Conservation (phyloP, 2,888 invertebrate species). For the Cephus pygmeus region DNA sequence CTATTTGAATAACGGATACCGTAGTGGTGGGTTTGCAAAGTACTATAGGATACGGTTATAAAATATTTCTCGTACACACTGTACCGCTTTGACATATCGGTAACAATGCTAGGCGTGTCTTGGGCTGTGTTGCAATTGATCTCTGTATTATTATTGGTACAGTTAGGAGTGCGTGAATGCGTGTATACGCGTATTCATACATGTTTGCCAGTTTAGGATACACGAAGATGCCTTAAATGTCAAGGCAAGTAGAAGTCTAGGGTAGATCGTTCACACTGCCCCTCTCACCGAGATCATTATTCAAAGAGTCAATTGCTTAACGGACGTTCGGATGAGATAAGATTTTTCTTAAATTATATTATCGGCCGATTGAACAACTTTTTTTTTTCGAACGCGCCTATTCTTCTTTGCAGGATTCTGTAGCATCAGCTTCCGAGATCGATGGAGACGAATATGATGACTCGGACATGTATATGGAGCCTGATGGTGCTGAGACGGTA, state of each 20-base stretch:
- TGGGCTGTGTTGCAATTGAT: constrained; percentile 52
- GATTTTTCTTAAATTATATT: background rate
- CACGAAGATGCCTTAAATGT: constrained; percentile 51
- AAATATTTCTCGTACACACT: constrained; percentile 15
- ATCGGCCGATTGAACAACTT: background rate
- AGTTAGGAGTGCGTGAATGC: background rate
- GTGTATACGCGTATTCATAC: background rate
- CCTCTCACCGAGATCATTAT: background rate
- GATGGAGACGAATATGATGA: constrained; percentile 65
- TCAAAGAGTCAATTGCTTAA: background rate
- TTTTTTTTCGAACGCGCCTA: background rate
- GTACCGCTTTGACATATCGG: constrained; percentile 46
- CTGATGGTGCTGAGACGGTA: constrained; percentile 50
- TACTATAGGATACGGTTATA: constrained; percentile 4
- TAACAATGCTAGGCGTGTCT: constrained; percentile 65
- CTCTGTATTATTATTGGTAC: background rate
- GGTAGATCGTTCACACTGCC: background rate
- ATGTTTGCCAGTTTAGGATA: constrained; percentile 16
- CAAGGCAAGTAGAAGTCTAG: constrained; percentile 39
- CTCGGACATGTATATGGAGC: constrained; percentile 67
- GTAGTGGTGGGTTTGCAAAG: background rate
- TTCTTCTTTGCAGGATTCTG: constrained; percentile 52
- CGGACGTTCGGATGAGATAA: background rate
- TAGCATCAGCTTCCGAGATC: constrained; percentile 55
- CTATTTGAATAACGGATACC: constrained; percentile 1